Evolutionary conservation across 1,140 invertebrate genomes (phyloP), one percentile per base, ranked within the genome.

Genomic region (Gerris buenoi): DNA sequence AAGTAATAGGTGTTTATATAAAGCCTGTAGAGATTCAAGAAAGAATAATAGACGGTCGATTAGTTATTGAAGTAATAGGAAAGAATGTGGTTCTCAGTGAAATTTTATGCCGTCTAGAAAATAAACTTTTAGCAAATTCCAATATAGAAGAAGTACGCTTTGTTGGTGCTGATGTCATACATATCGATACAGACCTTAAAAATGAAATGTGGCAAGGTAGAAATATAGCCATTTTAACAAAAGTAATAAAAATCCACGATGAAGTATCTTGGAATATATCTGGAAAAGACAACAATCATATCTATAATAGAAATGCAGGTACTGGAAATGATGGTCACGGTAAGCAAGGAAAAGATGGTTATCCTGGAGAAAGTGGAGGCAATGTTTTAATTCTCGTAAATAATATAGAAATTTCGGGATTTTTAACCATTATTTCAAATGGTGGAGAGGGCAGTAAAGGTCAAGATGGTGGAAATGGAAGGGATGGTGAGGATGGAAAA

Each of bases 331-430:
- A 68, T 29, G 65, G 68, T 26, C 28, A 65, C 22, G 65, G 65
- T 64, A 67, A 67, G 10, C 58, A 27, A 66, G 70, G 69, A 57
- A 27, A 25, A 65, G 63, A 65, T 25, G 68, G 69, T 27, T 65
- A 69, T 33, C 25, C 69, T 61, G 71, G 71, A 22, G 69, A 72
- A 61, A 72, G 69, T 68, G 71, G 71, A 27, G 71, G 71, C 5
- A 72, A 72, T 63, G 69, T 72, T 2, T 58, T 67, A 13, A 46
- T 72, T 26, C 10, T 68, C 26, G 29, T 23, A n/a, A 29, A 66
- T 18, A 46, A 65, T 2, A 68, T 70, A 64, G 60, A 70, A 61
- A 70, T 69, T 63, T 29, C 58, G 15, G 5, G 68, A 22, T n/a
- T 66, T 61, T 66, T 68, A 0, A 67, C 64, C 15, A 70, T 72